phyloP scores from a whole-genome alignment of 2,113 vertebrate genomes.

The Strigops habroptila region DNA sequence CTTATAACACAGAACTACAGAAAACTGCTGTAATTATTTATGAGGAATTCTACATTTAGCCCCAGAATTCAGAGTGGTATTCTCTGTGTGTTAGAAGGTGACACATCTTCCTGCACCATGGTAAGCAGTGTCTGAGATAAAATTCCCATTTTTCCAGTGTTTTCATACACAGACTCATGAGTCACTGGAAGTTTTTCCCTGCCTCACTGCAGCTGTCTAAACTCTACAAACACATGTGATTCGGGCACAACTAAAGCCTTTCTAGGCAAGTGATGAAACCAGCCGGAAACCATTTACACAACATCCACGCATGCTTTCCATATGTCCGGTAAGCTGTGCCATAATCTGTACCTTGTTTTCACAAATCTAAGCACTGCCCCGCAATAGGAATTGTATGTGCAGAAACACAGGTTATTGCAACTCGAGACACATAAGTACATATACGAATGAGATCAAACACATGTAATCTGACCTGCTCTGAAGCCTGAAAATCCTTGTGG shows the following conservation, averaged over 20 bases:
- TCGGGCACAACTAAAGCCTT: neutral
- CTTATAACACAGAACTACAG: neutral
- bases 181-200: neutral
- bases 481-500: neutral
- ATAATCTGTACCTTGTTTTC: neutral
- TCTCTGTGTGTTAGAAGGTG: neutral
- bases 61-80: neutral
- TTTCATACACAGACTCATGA: neutral
- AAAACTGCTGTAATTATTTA: neutral
- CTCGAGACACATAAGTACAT: rapidly evolving
- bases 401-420: neutral
- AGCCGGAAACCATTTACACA: neutral
- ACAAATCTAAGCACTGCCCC: neutral
- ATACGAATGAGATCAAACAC: neutral
- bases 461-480: neutral
- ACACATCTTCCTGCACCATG: neutral
- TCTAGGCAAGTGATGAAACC: neutral
- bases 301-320: neutral
- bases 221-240: neutral
- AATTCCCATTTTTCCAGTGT: neutral
- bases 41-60: neutral
- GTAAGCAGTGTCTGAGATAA: neutral
- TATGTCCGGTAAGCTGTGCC: neutral
- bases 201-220: slow-evolving; percentile 26
- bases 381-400: neutral